Evolutionary conservation across 2,797 vertebrate species (phyloP).

Genomic region (Toxotes lorentzi): DNA sequence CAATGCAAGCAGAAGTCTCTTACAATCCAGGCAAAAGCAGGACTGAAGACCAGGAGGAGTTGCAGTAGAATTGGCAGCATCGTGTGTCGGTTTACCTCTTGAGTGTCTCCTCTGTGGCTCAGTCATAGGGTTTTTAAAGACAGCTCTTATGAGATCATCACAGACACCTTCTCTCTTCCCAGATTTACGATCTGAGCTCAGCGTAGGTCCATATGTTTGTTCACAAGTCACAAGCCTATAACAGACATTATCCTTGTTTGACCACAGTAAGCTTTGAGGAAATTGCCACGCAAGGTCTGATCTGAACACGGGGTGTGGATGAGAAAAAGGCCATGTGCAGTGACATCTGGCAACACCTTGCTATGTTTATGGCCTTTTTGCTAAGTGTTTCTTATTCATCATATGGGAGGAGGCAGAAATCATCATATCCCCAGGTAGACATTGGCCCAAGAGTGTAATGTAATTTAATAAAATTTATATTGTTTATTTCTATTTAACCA

Average conservation of each 20-base stretch:
- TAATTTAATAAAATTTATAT: background rate
- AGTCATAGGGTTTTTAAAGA: conserved; percentile 69
- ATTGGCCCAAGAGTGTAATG: background rate
- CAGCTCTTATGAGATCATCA: conserved; percentile 51
- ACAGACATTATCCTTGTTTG: conserved; percentile 48
- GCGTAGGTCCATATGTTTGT: conserved; percentile 6
- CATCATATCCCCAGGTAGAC: background rate
- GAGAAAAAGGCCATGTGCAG: conserved; percentile 48
- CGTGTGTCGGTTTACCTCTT: conserved; percentile 29
- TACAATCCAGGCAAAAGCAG: conserved; percentile 77
- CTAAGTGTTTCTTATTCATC: background rate
- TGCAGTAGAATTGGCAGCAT: conserved; percentile 70
- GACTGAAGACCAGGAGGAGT: conserved; percentile 51
- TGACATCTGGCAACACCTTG: background rate
- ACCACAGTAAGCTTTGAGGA: background rate
- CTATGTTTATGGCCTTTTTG: conserved; percentile 20
- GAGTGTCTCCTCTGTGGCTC: conserved; percentile 25
- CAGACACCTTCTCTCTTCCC: conserved; percentile 62
- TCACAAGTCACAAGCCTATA: background rate
- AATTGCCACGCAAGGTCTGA: background rate
- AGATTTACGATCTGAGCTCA: conserved; percentile 36
- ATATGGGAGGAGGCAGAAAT: background rate
- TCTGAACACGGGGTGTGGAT: conserved; percentile 18
- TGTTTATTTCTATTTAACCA: background rate
- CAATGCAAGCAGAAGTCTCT: conserved; percentile 22